Base-by-base conservation (phyloP, 2,797 vertebrate species). In the Sarcoramphus papa region DNA sequence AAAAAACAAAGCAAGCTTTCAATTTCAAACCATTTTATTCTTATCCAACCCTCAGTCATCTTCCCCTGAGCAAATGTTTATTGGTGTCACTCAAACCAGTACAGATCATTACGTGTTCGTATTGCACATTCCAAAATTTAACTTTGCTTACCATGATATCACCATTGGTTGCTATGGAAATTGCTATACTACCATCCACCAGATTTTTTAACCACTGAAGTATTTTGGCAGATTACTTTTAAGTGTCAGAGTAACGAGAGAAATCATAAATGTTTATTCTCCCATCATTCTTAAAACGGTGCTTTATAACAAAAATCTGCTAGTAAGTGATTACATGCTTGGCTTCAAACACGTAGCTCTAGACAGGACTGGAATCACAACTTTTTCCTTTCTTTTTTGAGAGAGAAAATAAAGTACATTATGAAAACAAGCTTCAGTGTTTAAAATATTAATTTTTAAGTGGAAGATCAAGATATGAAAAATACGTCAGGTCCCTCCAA, bases 71-170 rank as follows among this genome's bases (percentile, higher is more conserved):
- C 74, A 31, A 31, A 30, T 2, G 6, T 21, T 37, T 13, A 25
- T 1, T 5, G 60, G 16, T 24, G 27, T 28, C 73, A 4, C 69
- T 43, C 82, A 62, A 51, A 45, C 45, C 60, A 57, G 59, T 1
- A 6, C 67, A n/a, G 47, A 56, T 18, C 69, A 8, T 0, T 47
- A 22, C 5, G 31, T 16, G 74, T 11, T 82, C 90, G 69, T 50
- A 19, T 28, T 16, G 60, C 74, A 74, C 23, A 18, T 56, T 37
- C 88, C 85, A 84, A 64, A 80, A 72, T 24, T 3, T 65, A 70
- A 60, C 82, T 91, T 43, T 74, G 85, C 95, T 95, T 77, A 53
- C 82, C 92, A 45, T 72, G 87, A 37, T 53, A 87, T 85, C 93
- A 62, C 74, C 53, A 3, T 4, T 1, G 48, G 95, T 96, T 92